A percentile compares a stretch with the other conserved stretches of the same genome.
Evolutionary conservation across 1,140 invertebrate genomes (phyloP).

Genomic region (Neodiprion virginianus): DNA sequence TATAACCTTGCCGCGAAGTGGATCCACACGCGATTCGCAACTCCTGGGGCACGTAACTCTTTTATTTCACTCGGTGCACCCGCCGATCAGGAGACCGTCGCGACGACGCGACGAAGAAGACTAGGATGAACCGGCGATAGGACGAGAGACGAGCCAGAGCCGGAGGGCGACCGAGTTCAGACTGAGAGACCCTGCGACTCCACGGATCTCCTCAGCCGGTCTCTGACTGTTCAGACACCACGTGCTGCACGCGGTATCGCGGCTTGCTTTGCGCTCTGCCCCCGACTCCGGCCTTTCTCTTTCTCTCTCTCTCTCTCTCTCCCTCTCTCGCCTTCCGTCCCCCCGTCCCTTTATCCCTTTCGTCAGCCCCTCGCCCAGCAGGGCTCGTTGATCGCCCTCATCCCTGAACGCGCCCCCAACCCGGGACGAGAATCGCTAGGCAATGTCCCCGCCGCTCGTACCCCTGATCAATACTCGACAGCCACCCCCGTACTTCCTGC

Average conservation of each 20-base stretch:
- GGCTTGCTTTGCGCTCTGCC: constrained; percentile 12
- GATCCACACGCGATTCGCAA: neutral
- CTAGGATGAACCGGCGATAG: neutral
- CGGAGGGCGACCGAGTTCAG: constrained; percentile 15
- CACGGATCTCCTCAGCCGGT: constrained; percentile 17
- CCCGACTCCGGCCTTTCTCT: constrained; percentile 1
- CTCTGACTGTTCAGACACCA: neutral
- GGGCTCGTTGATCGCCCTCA: constrained; percentile 16
- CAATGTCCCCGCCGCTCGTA: constrained; percentile 1
- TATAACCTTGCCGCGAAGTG: neutral
- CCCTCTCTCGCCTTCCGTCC: neutral
- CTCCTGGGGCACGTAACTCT: neutral
- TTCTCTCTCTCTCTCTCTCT: constrained; percentile 10
- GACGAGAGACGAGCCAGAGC: constrained; percentile 8
- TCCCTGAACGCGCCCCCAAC: neutral
- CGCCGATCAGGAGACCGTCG: constrained; percentile 23
- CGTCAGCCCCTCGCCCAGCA: constrained; percentile 15
- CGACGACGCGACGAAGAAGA: constrained; percentile 33
- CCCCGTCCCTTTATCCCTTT: neutral
- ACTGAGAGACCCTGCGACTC: constrained; percentile 16
- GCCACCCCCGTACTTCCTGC: constrained; percentile 19
- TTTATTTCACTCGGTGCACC: neutral
- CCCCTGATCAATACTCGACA: constrained; percentile 10
- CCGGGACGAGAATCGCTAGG: too few relatives aligned
- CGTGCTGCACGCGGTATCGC: neutral